These are phyloP conservation scores for Metaphire vulgaris DNA, from an alignment of 1,140 invertebrate species.

Conservation along the genomic window DNA sequence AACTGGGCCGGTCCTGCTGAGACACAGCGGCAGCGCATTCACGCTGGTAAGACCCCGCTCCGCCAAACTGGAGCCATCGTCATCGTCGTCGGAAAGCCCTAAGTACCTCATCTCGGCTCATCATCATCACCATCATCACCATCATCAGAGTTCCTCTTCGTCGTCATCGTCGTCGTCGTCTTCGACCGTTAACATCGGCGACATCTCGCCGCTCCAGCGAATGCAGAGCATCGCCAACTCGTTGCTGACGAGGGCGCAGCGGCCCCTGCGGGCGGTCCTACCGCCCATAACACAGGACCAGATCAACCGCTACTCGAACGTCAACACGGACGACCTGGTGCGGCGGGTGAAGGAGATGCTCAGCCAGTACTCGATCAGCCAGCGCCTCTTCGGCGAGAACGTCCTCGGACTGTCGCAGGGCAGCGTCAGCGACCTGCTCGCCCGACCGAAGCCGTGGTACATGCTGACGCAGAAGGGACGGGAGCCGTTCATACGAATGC, in stretches of 20 bases:
- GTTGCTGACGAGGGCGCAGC: constrained; percentile 80
- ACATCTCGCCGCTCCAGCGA: constrained; percentile 74
- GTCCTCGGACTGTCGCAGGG: constrained; percentile 81
- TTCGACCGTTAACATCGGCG: background rate
- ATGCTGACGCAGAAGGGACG: constrained; percentile 97
- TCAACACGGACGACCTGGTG: constrained; percentile 98
- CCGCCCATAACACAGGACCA: constrained; percentile 98
- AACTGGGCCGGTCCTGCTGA: constrained; percentile 47
- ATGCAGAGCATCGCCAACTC: constrained; percentile 98
- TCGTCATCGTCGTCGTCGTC: too few species aligned
- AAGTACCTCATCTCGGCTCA: constrained; percentile 63
- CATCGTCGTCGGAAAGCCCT: constrained; percentile 31
- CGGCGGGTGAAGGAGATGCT: constrained; percentile 88
- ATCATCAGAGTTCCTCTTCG: too few species aligned
- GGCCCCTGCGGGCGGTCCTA: constrained; percentile 87
- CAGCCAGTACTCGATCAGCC: constrained; percentile 96
- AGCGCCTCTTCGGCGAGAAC: constrained; percentile 93
- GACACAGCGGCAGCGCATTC: constrained; percentile 76
- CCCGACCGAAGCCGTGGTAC: constrained; percentile 97
- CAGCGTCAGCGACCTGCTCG: constrained; percentile 92
- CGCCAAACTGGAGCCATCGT: constrained; percentile 49
- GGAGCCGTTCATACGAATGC: constrained; percentile 97
- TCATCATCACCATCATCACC: constrained; percentile 59
- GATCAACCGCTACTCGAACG: constrained; percentile 94
- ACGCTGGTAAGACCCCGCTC: constrained; percentile 65